Evolutionary conservation across 2,797 vertebrate genomes (phyloP), one percentile per base, ranked within the genome.

Genomic region (Taenioides sp.): DNA sequence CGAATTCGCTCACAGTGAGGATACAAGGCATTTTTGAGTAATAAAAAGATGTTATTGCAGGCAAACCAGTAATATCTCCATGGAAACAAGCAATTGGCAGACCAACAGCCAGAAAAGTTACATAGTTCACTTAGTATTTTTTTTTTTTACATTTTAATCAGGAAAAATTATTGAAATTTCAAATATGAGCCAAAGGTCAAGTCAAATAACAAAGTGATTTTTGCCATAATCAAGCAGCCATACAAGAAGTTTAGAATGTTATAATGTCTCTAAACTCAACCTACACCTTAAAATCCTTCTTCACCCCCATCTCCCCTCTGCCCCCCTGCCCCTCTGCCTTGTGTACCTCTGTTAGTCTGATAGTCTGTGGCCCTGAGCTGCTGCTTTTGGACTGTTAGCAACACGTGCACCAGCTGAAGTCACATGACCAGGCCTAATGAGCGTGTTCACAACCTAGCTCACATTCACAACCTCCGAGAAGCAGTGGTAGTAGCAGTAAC

Each of bases 331-430:
- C 72, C 16, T 78, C 80, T 22, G 58, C 71, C 73, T 58, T 82
- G 77, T 85, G 84, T 79, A 76, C 80, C 74, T 86, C 80, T 79
- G 77, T 79, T 66, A 71, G 61, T 65, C 80, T 82, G 76, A 10
- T 10, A 37, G 47, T 57, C 22, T 84, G 80, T 86, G 85, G 71
- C 86, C 4, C 50, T 20, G 65, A 77, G 81, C 85, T 82, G 84
- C 80, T 74, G 76, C 80, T 84, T n/a, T 82, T 77, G 80, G 71
- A 80, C 87, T 88, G 83, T 78, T 74, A 47, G 73, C 14, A 16
- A 78, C 86, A 84, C 80, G 76, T 85, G 80, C 77, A 78, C 77
- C 72, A 86, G 83, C 65, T 82, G 43, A 54, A 76, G 50, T 66
- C 63, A 68, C 81, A 82, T 70, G 75, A 84, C 80, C 81, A 75